phyloP scores from a whole-genome alignment of 2,797 vertebrate genomes.

The Pelochelys cantorii region DNA sequence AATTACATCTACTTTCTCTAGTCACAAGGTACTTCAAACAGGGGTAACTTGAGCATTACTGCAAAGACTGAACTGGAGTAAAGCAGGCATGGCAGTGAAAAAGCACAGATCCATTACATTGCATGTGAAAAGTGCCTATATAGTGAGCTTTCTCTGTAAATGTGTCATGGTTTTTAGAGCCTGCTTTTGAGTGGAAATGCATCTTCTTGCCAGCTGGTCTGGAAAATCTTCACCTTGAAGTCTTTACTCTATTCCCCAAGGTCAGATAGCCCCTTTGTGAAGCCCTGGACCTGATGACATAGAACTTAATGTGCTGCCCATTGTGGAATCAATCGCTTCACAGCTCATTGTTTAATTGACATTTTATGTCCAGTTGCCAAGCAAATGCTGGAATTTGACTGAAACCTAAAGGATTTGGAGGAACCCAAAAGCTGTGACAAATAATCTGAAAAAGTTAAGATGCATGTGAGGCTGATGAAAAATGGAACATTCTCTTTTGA shows the following conservation, averaged over 20 bases:
- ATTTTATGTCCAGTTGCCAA: constrained; percentile 16
- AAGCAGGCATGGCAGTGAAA: background rate
- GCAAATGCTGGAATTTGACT: background rate
- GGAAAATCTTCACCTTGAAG: background rate
- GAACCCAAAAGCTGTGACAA: background rate
- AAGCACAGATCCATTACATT: background rate
- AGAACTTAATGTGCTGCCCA: background rate
- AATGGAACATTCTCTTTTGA: background rate
- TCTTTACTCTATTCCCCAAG: background rate
- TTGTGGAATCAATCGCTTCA: background rate
- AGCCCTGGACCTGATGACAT: background rate
- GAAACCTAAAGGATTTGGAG: background rate
- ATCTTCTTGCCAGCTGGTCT: constrained; percentile 1
- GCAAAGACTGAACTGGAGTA: constrained; percentile 2
- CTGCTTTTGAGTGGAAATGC: background rate
- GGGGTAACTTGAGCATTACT: background rate
- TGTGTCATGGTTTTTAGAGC: background rate
- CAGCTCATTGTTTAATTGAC: constrained; percentile 30
- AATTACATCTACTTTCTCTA: background rate
- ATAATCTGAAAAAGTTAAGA: background rate
- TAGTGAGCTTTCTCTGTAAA: background rate
- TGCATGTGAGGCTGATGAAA: background rate
- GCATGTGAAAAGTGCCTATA: background rate
- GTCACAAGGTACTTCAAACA: background rate
- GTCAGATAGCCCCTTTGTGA: background rate